These are phyloP conservation scores for Batillaria attramentaria DNA, from an alignment of 1,140 invertebrate species.

Conservation along the genomic window DNA sequence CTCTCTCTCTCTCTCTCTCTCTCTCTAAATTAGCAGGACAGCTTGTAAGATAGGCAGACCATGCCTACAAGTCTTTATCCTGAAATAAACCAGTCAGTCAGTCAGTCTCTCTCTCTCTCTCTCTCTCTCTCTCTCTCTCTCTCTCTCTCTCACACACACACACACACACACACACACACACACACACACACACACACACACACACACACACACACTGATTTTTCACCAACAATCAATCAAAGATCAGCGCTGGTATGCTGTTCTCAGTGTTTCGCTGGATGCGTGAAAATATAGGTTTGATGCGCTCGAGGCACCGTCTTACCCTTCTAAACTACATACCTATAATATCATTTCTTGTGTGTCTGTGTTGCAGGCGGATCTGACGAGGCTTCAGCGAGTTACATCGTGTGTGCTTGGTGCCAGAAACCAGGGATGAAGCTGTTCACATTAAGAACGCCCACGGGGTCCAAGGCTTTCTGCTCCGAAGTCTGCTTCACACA, in stretches of 20 bases:
- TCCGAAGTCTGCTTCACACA: constrained; percentile 92
- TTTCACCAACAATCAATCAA: not conserved
- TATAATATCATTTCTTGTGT: not conserved
- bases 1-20: not conserved
- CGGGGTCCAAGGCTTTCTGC: constrained; percentile 79
- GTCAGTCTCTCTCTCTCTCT: not conserved
- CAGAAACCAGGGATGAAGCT: constrained; percentile 72
- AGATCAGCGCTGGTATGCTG: not conserved
- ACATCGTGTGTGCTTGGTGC: constrained; percentile 74
- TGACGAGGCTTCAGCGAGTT: not conserved
- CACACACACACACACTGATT: not conserved
- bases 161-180: not conserved
- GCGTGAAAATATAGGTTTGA: not conserved
- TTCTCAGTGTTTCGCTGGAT: not conserved
- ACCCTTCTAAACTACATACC: not conserved
- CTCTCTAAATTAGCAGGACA: too few relatives aligned
- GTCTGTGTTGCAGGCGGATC: not conserved
- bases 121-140: not conserved
- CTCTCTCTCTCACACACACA: not conserved
- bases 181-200: not conserved
- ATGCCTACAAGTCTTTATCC: too few relatives aligned
- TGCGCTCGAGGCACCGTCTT: not conserved
- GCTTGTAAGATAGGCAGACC: too few relatives aligned
- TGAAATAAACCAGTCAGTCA: too few relatives aligned
- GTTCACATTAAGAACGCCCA: constrained; percentile 68